Evolutionary conservation across 2,888 invertebrate species (phyloP).

Genomic region (Muscina levida): DNA sequence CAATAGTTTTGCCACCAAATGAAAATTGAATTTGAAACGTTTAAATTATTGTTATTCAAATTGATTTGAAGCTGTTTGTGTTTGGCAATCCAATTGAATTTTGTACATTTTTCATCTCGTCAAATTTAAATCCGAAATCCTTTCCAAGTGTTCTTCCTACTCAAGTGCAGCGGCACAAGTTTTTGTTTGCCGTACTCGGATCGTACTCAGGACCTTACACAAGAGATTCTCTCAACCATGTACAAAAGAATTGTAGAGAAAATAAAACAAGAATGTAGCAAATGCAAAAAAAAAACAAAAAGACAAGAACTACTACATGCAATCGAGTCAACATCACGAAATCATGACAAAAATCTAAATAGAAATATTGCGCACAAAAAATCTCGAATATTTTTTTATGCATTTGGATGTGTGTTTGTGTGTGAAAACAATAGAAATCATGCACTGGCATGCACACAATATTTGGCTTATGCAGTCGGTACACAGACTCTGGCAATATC

Average conservation of each 20-base stretch:
- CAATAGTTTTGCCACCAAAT: too few species aligned
- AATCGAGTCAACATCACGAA: constrained; percentile 58
- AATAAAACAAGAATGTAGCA: neutral
- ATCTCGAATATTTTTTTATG: neutral
- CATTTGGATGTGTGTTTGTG: neutral
- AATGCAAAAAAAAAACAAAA: neutral
- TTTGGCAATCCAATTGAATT: neutral
- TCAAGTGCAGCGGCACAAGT: neutral
- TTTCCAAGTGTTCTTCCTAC: neutral
- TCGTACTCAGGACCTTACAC: neutral
- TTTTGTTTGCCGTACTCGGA: neutral
- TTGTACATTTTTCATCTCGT: neutral
- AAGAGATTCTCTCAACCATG: neutral
- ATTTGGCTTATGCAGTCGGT: constrained; percentile 50
- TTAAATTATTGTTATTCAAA: constrained; percentile 5
- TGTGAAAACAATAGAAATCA: constrained; percentile 50
- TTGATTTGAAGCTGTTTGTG: neutral
- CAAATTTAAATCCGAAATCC: constrained; percentile 1
- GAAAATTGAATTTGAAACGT: constrained; percentile 1
- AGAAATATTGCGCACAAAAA: constrained; percentile 37
- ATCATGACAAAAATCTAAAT: constrained; percentile 63
- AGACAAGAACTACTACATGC: neutral
- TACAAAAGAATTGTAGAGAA: neutral
- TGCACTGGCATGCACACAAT: constrained; percentile 57
- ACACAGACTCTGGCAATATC: neutral